Conservation (phyloP, 2,888 invertebrate species). For the Hydropsyche betteni region DNA sequence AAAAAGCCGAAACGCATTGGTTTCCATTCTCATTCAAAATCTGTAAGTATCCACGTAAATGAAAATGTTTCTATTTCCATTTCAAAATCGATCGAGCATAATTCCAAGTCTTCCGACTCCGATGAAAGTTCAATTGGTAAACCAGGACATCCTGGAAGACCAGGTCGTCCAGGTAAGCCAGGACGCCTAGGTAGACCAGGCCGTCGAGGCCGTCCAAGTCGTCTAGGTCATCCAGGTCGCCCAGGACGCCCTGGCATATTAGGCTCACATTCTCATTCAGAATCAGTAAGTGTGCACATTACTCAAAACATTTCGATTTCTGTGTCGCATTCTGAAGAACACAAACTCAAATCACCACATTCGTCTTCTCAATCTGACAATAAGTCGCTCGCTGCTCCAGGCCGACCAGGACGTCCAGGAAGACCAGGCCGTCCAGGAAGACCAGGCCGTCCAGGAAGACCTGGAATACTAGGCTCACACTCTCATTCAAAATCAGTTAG, state of each 20-base stretch:
- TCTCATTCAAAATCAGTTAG: slow-evolving; percentile 1
- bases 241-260: not conserved
- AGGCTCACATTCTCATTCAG: not conserved
- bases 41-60: slow-evolving; percentile 4
- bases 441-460: not conserved
- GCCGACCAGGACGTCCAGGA: not conserved
- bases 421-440: not conserved
- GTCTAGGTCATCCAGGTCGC: not conserved
- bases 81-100: not conserved
- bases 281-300: not conserved
- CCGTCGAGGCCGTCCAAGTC: not conserved
- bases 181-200: not conserved
- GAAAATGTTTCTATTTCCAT: slow-evolving; percentile 17
- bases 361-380: too few species aligned
- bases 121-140: not conserved
- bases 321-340: not conserved
- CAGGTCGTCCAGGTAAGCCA: not conserved
- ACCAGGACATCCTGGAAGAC: not conserved
- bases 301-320: not conserved
- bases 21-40: not conserved
- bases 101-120: not conserved
- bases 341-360: not conserved
- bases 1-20: too few species aligned
- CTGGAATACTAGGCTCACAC: not conserved
- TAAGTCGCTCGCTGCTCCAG: too few species aligned